phyloP scores from a whole-genome alignment of 2,888 invertebrate species.

The Watsonalla binaria region DNA sequence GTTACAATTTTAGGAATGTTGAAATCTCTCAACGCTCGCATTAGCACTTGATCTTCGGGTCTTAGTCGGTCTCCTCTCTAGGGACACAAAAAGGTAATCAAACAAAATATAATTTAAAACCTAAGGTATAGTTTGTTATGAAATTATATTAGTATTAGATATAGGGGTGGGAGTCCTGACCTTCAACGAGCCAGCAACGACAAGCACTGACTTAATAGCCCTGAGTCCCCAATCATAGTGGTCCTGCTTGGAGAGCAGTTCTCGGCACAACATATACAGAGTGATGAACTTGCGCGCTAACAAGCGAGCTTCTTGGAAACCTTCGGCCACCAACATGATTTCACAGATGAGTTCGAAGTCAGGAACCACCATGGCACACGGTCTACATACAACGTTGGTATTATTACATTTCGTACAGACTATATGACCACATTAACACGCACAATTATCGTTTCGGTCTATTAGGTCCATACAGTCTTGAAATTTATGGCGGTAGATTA shows the following conservation, averaged over 20 bases:
- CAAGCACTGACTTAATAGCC: constrained; percentile 96
- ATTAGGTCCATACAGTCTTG: too few species aligned
- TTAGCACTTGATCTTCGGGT: constrained; percentile 95
- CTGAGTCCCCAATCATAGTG: constrained; percentile 98
- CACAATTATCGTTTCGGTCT: too few species aligned
- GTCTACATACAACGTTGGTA: constrained; percentile 70
- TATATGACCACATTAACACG: too few species aligned
- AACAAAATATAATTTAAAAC: constrained; percentile 1
- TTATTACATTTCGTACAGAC: neutral
- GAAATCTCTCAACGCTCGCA: constrained; percentile 96
- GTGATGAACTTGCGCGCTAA: constrained; percentile 96
- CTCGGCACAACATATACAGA: constrained; percentile 91
- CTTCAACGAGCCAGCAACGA: constrained; percentile 95
- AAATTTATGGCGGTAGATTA: too few species aligned
- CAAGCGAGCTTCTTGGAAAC: constrained; percentile 93
- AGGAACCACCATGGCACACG: constrained; percentile 98
- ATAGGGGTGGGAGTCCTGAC: constrained; percentile 36
- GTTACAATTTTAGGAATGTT: constrained; percentile 97
- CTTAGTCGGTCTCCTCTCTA: constrained; percentile 84
- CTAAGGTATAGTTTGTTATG: constrained; percentile 9
- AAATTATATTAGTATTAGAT: constrained; percentile 8
- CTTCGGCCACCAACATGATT: constrained; percentile 98
- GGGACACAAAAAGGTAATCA: constrained; percentile 6
- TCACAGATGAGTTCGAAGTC: constrained; percentile 97
- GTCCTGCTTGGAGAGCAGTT: constrained; percentile 95